Base-by-base conservation (phyloP, 2,113 vertebrate species). In the Gobiocypris rarus region DNA sequence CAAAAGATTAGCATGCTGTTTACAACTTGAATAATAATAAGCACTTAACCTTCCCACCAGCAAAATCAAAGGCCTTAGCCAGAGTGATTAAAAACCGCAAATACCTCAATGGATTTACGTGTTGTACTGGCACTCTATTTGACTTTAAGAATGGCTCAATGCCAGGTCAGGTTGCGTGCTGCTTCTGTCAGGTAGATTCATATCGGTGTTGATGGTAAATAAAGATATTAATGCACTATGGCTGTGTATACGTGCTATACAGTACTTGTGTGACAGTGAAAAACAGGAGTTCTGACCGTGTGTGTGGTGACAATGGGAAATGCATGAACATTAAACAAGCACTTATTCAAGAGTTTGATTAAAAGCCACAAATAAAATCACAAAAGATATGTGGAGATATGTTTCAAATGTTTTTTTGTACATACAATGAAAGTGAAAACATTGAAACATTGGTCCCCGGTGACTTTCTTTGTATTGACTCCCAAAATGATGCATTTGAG, bases 161-260 rank as follows among this genome's bases (percentile, higher is more conserved):
- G 88, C 93, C 92, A 89, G 87, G 88, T 73, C 38, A 15, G 88
- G 81, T 93, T 92, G 92, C 91, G 92, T 93, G 93, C 91, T 88
- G 91, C 87, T 86, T 75, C 86, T 91, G 89, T 92, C 91, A 88
- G 87, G 84, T 76, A 86, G 91, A 94, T 93, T 92, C 91, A 88
- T 88, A 92, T 94, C 89, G 89, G 85, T 83, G 84, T 88, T 88
- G 88, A 81, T 61, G 88, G 85, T 81, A 70, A 81, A 81, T 81
- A 81, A 38, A 81, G 61, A 70, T 70, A 56, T 81, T 70, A 81
- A 56, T 19, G 79, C 17, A 24, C 22, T 54, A 38, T 77, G 26
- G 17, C 48, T 81, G 63, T 14, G 26, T 14, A n/a, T 77, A 76
- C 52, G 75, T 77, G 75, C 31, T 9, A 10, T 78, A 43, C 17